These are phyloP conservation scores for Troides oblongomaculatus DNA, from an alignment of 2,888 invertebrate genomes.

Conservation along the genomic window DNA sequence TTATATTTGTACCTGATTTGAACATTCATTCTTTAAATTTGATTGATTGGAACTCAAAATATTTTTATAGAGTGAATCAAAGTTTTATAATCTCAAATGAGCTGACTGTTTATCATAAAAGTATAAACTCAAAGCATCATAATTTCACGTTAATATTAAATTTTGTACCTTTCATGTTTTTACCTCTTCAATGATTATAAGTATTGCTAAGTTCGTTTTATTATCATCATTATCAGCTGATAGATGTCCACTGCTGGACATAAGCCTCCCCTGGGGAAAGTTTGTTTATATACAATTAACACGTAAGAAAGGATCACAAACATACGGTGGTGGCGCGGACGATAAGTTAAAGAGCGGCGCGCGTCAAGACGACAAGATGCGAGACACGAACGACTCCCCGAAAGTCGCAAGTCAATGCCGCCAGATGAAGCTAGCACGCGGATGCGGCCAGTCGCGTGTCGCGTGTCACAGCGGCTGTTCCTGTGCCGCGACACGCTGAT, in stretches of 20 bases:
- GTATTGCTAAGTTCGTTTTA: slow-evolving; percentile 6
- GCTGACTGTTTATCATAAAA: neutral
- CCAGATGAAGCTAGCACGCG: neutral
- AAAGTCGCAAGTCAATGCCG: slow-evolving; percentile 6
- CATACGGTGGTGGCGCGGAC: slow-evolving; percentile 25
- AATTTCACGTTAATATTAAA: neutral
- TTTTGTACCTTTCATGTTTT: slow-evolving; percentile 24
- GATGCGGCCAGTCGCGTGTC: neutral
- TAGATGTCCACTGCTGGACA: no score
- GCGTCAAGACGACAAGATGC: slow-evolving; percentile 21
- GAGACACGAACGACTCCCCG: slow-evolving; percentile 6
- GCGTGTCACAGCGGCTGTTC: slow-evolving; percentile 5
- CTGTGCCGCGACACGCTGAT: slow-evolving; percentile 9
- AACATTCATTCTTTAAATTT: slow-evolving; percentile 14
- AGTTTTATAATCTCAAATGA: neutral
- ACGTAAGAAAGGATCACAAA: slow-evolving; percentile 6
- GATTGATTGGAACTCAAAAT: neutral
- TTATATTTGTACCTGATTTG: slow-evolving; percentile 24
- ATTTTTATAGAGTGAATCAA: neutral
- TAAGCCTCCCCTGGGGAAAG: no score
- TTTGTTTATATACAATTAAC: slow-evolving; percentile 6
- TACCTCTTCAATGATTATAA: slow-evolving; percentile 10
- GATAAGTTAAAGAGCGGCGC: slow-evolving; percentile 17
- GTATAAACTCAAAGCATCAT: neutral
- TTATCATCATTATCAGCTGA: no score